A percentile compares a stretch with the other conserved stretches of the same genome.
These are phyloP conservation scores for Leuctra nigra DNA, from an alignment of 2,888 invertebrate species.

Conservation along the genomic window DNA sequence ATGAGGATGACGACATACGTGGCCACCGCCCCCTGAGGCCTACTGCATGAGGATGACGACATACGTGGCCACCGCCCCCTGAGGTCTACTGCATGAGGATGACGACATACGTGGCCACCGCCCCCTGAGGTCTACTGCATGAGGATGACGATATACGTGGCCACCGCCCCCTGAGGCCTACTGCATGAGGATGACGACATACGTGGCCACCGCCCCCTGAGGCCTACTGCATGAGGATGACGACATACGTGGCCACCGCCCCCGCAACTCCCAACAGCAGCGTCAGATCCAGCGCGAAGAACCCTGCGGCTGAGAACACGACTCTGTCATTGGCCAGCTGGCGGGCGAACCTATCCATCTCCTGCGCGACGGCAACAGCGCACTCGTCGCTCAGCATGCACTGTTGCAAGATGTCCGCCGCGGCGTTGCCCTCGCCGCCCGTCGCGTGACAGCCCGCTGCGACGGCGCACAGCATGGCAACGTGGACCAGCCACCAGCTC, in stretches of 20 bases:
- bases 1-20: no score
- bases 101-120: no score
- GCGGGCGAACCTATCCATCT: not conserved
- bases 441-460: not conserved
- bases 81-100: no score
- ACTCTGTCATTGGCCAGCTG: not conserved
- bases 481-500: not conserved
- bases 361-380: not conserved
- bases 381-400: not conserved
- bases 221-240: constrained; percentile 3
- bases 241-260: not conserved
- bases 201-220: no score
- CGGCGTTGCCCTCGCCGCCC: not conserved
- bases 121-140: no score
- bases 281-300: constrained; percentile 2
- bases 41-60: no score
- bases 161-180: no score
- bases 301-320: not conserved
- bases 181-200: no score
- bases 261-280: not conserved
- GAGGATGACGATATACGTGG: no score
- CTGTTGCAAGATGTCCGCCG: not conserved
- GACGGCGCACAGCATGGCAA: not conserved
- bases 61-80: no score
- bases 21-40: no score